Conservation (phyloP, 64 coral and sea anemone genomes). For the Pocillopora verrucosa region DNA sequence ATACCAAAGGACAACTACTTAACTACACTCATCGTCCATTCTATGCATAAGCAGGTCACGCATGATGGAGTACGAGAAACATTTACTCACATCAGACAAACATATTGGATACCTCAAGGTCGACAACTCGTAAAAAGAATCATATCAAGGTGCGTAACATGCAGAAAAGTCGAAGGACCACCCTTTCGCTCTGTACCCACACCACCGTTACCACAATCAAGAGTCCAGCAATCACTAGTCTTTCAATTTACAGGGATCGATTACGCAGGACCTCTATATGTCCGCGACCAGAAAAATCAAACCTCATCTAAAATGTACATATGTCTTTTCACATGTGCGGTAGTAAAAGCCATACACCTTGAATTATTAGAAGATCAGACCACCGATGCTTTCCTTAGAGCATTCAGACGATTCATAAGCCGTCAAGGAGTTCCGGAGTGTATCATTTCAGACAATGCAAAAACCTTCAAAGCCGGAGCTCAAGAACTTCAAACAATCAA, state of each 20-base stretch:
- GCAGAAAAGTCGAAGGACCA: constrained; percentile 51
- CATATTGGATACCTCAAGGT: constrained; percentile 63
- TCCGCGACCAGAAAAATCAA: constrained; percentile 19
- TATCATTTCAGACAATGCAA: neutral
- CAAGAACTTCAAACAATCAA: constrained; percentile 7
- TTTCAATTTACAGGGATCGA: constrained; percentile 47
- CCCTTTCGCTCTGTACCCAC: constrained; percentile 5
- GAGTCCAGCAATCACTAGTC: constrained; percentile 14
- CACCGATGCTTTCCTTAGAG: neutral
- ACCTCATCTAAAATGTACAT: neutral
- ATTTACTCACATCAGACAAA: constrained; percentile 58
- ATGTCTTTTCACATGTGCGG: neutral
- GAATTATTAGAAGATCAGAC: neutral
- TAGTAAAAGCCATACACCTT: neutral
- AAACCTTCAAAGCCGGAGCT: neutral
- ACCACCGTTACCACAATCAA: constrained; percentile 39
- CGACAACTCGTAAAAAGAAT: constrained; percentile 48
- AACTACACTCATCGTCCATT: constrained; percentile 41
- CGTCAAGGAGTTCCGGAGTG: neutral
- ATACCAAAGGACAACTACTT: constrained; percentile 63
- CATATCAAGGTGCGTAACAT: constrained; percentile 30
- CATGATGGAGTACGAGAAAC: constrained; percentile 29
- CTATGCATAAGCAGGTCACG: constrained; percentile 26
- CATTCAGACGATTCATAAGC: neutral
- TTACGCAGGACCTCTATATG: constrained; percentile 43